A percentile compares a stretch with the other conserved stretches of the same genome.
These are phyloP conservation scores for Orthosia cruda DNA, from an alignment of 2,888 invertebrate species.

Conservation along the genomic window DNA sequence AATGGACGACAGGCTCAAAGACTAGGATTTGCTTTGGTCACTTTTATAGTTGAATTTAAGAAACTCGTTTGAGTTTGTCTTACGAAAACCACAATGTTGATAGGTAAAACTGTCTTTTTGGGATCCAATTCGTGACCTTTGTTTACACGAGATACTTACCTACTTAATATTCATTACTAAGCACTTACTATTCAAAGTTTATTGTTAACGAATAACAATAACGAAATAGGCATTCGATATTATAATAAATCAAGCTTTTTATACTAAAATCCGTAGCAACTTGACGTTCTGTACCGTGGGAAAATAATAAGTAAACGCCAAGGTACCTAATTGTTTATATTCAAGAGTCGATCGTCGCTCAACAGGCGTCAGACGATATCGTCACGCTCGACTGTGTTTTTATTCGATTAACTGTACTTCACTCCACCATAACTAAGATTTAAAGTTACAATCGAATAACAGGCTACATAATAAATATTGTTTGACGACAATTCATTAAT, in stretches of 20 bases:
- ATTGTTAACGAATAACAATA: conserved; percentile 28
- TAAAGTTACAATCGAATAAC: conserved; percentile 22
- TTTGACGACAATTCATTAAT: not conserved
- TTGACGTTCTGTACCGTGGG: conserved; percentile 75
- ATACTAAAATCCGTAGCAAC: conserved; percentile 14
- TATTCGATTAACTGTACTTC: conserved; percentile 59
- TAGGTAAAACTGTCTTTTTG: conserved; percentile 1
- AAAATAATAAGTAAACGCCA: conserved; percentile 80
- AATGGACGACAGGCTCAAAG: not conserved
- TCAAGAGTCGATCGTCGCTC: conserved; percentile 76
- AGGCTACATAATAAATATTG: not conserved
- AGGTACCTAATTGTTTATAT: conserved; percentile 78
- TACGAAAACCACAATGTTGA: not conserved
- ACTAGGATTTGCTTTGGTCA: not conserved
- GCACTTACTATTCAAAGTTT: conserved; percentile 14
- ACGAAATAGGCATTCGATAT: conserved; percentile 14
- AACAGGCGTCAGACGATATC: conserved; percentile 82
- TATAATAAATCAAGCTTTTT: conserved; percentile 18
- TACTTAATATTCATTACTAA: not conserved
- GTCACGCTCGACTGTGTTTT: conserved; percentile 79
- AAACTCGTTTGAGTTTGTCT: not conserved
- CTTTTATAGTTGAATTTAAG: not conserved
- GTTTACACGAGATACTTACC: not conserved
- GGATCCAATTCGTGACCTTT: conserved; percentile 16
- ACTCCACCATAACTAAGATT: conserved; percentile 37